These are phyloP conservation scores for Phalacrocorax aristotelis DNA, from an alignment of 2,113 vertebrate genomes.

Conservation along the genomic window DNA sequence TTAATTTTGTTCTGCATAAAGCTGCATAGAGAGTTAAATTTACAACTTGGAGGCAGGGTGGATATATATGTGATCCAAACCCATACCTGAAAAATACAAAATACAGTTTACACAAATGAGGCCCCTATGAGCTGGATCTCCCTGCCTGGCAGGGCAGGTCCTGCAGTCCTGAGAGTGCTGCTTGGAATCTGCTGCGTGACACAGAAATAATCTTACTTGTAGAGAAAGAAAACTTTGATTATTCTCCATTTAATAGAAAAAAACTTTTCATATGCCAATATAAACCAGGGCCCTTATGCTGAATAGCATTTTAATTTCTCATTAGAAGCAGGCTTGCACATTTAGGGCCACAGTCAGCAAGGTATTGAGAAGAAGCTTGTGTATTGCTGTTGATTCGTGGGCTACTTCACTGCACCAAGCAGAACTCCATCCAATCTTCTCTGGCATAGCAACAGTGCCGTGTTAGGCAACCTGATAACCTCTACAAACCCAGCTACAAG, in stretches of 20 bases:
- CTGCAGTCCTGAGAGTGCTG: background rate
- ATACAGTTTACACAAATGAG: background rate
- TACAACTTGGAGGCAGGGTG: background rate
- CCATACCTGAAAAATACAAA: background rate
- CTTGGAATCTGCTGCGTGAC: background rate
- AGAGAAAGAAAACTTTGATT: background rate
- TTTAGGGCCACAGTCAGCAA: background rate
- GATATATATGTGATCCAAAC: background rate
- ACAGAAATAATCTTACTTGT: background rate
- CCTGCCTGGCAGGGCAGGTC: background rate
- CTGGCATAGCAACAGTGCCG: background rate
- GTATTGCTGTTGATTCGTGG: background rate
- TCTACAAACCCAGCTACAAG: background rate
- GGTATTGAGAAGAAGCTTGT: background rate
- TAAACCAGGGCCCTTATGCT: background rate
- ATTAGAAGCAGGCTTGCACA: background rate
- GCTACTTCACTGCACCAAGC: background rate
- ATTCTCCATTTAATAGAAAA: background rate
- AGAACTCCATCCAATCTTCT: background rate
- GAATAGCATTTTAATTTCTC: background rate
- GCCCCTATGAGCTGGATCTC: background rate
- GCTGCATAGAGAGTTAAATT: background rate
- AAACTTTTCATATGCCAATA: background rate
- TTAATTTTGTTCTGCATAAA: background rate
- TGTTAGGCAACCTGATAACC: background rate